Conservation (phyloP, 2,888 invertebrate genomes). For the Coenonympha glycerion region DNA sequence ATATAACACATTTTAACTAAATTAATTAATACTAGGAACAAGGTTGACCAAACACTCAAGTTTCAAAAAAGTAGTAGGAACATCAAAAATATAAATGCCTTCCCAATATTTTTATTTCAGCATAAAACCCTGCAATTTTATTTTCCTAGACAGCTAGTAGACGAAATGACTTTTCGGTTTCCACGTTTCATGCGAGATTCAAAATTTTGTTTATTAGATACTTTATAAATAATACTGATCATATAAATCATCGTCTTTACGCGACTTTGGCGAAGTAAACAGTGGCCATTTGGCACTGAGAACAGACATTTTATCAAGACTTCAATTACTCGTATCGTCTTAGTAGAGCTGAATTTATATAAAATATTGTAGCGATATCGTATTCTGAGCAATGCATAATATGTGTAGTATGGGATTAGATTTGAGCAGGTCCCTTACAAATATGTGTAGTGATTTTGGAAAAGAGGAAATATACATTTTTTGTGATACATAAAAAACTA, state of each 20-base stretch:
- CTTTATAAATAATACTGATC: neutral
- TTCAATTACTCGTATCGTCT: neutral
- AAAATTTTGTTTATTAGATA: neutral
- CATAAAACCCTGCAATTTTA: no score
- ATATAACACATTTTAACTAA: no score
- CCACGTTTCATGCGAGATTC: neutral
- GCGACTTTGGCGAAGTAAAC: slow-evolving; percentile 1
- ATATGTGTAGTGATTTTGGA: neutral
- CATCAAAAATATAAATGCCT: no score
- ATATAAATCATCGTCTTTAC: neutral
- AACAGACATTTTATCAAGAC: neutral
- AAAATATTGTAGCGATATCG: slow-evolving; percentile 19
- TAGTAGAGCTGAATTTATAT: neutral
- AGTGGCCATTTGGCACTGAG: slow-evolving; percentile 3
- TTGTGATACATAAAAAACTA: no score
- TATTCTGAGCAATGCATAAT: slow-evolving; percentile 18
- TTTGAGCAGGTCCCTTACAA: neutral
- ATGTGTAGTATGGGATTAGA: neutral
- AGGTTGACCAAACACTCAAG: no score
- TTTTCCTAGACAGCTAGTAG: neutral
- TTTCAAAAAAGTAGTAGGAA: no score
- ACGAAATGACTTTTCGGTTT: neutral
- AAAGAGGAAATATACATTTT: neutral
- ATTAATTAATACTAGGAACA: no score
- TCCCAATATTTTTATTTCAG: no score